A percentile compares a stretch with the other conserved stretches of the same genome.
Evolutionary conservation across 2,888 invertebrate species (phyloP).

Genomic region (Spodoptera littoralis): DNA sequence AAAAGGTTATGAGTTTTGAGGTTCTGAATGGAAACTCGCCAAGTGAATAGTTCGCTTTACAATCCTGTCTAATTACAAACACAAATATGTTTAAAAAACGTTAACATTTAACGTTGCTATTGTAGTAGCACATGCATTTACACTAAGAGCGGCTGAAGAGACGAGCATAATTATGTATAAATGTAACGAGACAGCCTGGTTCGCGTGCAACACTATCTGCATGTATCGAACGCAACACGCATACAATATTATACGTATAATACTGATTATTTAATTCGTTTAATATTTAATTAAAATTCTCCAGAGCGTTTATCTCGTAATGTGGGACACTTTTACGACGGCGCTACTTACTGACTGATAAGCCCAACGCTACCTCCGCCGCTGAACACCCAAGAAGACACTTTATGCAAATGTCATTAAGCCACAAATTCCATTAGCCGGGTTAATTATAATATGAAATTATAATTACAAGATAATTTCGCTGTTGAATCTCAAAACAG

Average conservation of each 20-base stretch:
- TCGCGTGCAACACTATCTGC: slow-evolving; percentile 80
- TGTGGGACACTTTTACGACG: slow-evolving; percentile 89
- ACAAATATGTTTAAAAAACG: slow-evolving; percentile 32
- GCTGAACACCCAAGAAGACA: slow-evolving; percentile 80
- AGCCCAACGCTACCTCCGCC: slow-evolving; percentile 73
- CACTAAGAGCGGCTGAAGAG: slow-evolving; percentile 64
- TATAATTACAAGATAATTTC: slow-evolving; percentile 88
- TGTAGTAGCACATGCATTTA: slow-evolving; percentile 68
- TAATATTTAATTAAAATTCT: slow-evolving; percentile 89
- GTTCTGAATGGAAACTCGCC: slow-evolving; percentile 49
- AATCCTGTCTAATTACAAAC: slow-evolving; percentile 60
- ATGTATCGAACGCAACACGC: slow-evolving; percentile 80
- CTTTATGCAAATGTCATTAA: slow-evolving; percentile 82
- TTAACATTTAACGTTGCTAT: slow-evolving; percentile 54
- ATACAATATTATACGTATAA: slow-evolving; percentile 87
- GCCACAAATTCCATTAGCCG: slow-evolving; percentile 80
- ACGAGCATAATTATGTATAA: slow-evolving; percentile 60
- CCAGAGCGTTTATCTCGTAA: slow-evolving; percentile 87
- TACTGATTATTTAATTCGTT: slow-evolving; percentile 89
- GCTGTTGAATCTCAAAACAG: slow-evolving; percentile 83
- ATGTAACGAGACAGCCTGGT: slow-evolving; percentile 69
- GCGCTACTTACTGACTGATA: slow-evolving; percentile 87
- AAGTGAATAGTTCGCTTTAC: slow-evolving; percentile 71
- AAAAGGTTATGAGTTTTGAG: slow-evolving; percentile 17
- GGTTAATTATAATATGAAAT: slow-evolving; percentile 83